A percentile compares a stretch with the other conserved stretches of the same genome.
These are phyloP conservation scores for Spheniscus mendiculus DNA, from an alignment of 2,113 vertebrate genomes.

Conservation along the genomic window DNA sequence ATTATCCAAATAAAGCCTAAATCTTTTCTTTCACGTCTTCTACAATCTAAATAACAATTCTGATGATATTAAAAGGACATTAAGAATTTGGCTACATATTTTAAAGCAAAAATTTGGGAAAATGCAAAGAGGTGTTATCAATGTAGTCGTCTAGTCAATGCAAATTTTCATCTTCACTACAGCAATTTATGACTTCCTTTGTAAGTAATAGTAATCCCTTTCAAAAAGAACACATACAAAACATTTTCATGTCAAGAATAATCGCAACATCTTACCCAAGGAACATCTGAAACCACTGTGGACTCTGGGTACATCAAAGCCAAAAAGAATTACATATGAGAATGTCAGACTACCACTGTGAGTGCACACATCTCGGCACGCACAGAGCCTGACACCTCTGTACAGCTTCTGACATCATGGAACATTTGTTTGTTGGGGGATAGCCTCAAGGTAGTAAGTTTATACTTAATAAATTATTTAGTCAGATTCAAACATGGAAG, in stretches of 20 bases:
- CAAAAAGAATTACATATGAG: neutral
- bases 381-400: neutral
- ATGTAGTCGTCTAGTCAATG: neutral
- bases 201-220: neutral
- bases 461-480: neutral
- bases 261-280: neutral
- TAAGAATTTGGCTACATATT: neutral
- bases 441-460: neutral
- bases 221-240: neutral
- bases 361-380: rapidly evolving
- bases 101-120: neutral
- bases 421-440: neutral
- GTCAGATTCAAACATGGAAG: neutral
- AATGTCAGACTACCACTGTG: rapidly evolving
- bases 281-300: neutral
- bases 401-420: neutral
- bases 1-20: neutral
- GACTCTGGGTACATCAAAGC: neutral
- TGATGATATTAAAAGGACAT: rapidly evolving
- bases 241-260: neutral
- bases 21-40: neutral
- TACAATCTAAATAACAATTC: neutral
- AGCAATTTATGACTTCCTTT: neutral
- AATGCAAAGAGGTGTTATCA: neutral
- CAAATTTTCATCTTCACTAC: neutral